Conservation (phyloP, 2,797 vertebrate genomes). For the Pseudochirops corinnae region DNA sequence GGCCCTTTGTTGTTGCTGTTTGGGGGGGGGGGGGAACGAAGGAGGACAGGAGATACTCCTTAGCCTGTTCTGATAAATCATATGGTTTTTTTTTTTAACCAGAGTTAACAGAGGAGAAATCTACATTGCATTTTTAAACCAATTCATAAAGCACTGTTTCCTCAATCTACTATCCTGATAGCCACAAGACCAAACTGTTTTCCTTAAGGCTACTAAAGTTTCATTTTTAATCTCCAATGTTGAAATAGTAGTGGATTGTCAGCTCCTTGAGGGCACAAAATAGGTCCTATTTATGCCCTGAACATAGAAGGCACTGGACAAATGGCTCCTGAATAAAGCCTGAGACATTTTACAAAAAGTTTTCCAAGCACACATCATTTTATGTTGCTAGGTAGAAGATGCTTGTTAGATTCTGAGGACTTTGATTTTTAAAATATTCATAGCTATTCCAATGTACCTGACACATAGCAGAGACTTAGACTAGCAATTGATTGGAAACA, state of each 20-base stretch:
- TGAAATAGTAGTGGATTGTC: conserved; percentile 22
- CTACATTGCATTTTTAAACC: not conserved
- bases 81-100: not conserved
- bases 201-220: conserved; percentile 20
- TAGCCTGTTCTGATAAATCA: not conserved
- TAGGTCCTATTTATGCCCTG: conserved; percentile 13
- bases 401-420: conserved; percentile 26
- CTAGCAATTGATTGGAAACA: not conserved
- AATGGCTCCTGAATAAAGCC: conserved; percentile 45
- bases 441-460: not conserved
- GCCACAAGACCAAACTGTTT: conserved; percentile 6
- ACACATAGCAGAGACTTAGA: not conserved
- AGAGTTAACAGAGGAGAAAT: conserved; percentile 35
- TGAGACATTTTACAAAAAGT: conserved; percentile 41
- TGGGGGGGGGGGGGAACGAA: not conserved
- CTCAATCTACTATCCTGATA: conserved; percentile 31
- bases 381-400: not conserved
- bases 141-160: conserved; percentile 35
- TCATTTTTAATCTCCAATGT: conserved; percentile 7
- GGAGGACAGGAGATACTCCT: conserved; percentile 2
- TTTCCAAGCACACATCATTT: conserved; percentile 33
- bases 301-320: conserved; percentile 13
- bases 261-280: conserved; percentile 33
- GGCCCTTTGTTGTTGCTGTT: no score
- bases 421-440: not conserved